phyloP scores from a whole-genome alignment of 1,140 invertebrate species.

The Sitophilus oryzae region DNA sequence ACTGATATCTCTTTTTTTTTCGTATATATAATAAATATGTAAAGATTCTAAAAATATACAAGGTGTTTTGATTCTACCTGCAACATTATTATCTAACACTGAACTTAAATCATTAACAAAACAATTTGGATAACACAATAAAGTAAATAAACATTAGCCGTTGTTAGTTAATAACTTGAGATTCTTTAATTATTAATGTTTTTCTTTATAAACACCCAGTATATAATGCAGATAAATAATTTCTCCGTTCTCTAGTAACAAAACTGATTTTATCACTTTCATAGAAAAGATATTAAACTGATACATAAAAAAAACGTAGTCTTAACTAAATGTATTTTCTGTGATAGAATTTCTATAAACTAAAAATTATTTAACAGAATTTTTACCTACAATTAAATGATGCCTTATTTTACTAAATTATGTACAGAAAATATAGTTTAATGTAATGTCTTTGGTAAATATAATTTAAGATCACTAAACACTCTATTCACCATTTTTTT shows the following conservation, averaged over 20 bases:
- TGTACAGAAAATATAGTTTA: not conserved
- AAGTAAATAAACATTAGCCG: not conserved
- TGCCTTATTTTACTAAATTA: too few relatives aligned
- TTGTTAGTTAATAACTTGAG: not conserved
- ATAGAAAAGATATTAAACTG: too few relatives aligned
- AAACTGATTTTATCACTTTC: too few relatives aligned
- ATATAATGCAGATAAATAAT: not conserved
- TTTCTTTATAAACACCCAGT: constrained; percentile 2
- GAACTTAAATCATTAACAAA: not conserved
- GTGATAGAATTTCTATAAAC: too few relatives aligned
- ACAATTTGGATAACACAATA: too few relatives aligned
- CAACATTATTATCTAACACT: constrained; percentile 1
- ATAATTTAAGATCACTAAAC: not conserved
- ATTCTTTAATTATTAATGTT: not conserved
- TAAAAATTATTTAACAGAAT: too few relatives aligned
- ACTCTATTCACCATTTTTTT: not conserved
- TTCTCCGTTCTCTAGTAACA: too few relatives aligned
- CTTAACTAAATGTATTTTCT: too few relatives aligned
- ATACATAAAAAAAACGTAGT: too few relatives aligned
- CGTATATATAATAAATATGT: not conserved
- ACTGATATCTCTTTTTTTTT: constrained; percentile 1
- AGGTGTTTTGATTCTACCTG: constrained; percentile 7
- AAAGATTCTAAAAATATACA: constrained; percentile 21
- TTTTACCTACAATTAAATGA: too few relatives aligned
- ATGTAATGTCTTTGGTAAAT: not conserved